Percentiles rank a stretch among this genome's conserved stretches.
phyloP scores from a whole-genome alignment of 2,888 invertebrate genomes.

The Subacronicta megacephala region DNA sequence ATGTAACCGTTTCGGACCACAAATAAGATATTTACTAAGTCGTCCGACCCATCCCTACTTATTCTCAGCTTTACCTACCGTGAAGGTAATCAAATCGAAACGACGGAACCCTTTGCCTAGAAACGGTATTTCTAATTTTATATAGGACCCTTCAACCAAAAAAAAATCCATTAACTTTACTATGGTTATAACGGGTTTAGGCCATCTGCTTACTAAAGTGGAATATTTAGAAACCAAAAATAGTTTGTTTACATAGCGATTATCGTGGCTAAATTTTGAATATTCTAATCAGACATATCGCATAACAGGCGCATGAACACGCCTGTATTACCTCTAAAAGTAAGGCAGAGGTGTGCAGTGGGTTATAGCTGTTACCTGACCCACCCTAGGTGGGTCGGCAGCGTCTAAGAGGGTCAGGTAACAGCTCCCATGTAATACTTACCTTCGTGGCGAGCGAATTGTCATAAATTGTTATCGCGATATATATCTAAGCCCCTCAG shows the following conservation, averaged over 20 bases:
- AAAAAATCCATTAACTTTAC: conserved; percentile 58
- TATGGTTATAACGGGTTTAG: conserved; percentile 5
- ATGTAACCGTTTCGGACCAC: conserved; percentile 40
- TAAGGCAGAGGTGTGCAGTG: too few species aligned
- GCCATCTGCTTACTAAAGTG: neutral
- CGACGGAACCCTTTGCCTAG: conserved; percentile 56
- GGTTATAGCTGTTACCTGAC: too few species aligned
- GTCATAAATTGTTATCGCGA: too few species aligned
- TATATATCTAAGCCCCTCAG: too few species aligned
- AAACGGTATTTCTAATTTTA: conserved; percentile 60
- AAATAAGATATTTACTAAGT: conserved; percentile 58
- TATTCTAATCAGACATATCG: too few species aligned
- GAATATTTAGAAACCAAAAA: conserved; percentile 3
- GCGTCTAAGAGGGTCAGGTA: too few species aligned
- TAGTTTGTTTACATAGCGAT: neutral
- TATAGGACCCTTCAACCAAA: conserved; percentile 42
- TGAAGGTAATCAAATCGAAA: conserved; percentile 65
- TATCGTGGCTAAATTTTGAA: too few species aligned
- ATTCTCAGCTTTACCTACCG: conserved; percentile 59
- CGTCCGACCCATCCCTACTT: conserved; percentile 54
- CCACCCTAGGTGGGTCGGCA: too few species aligned
- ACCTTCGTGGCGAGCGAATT: too few species aligned
- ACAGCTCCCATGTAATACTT: too few species aligned
- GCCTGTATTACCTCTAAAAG: too few species aligned
- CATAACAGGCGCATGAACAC: too few species aligned